Evolutionary conservation across 2,888 invertebrate species (phyloP), one percentile per base, ranked within the genome.

Genomic region (Chrysotoxum bicinctum): DNA sequence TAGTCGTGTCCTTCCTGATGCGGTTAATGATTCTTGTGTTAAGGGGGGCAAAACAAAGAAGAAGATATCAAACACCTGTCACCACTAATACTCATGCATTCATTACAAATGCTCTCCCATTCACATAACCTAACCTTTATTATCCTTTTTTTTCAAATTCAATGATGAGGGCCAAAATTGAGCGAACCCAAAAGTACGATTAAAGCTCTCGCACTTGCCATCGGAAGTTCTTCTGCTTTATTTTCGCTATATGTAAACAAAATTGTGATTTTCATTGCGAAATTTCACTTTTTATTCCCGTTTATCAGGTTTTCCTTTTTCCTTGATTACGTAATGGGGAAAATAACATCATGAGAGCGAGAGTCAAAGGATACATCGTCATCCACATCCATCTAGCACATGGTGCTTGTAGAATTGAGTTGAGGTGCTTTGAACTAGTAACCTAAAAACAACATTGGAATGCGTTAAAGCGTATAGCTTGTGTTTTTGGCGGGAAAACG

Each of bases 371-470:
- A 37, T 35, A 37, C 19, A n/a, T 10, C n/a, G n/a, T 37, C n/a
- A 26, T 26, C 26, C 32, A 30, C 2, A 8, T 1, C 43, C 16
- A 45, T 45, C 45, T 45, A 78, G 74, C 83, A 83, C 83, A 83
- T 83, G 83, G 79, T 66, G n/a, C 52, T 14, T 19, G n/a, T 21
- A 30, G 30, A 64, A 50, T 60, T 43, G 40, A 37, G n/a, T n/a
- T 37, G 35, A 30, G 73, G 74, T 58, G 80, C 84, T 85, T 85
- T 85, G 84, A 68, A 81, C 84, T 85, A 85, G 45, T 85, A 76
- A 85, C 84, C 84, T 35, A 85, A 75, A 85, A 85, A 85, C 56
- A 85, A 85, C 56, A 54, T 30, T 19, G 50, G 40, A 70, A 30
- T 75, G 79, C 80, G 75, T 76, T 37, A 45, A 48, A 56, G 26